Evolutionary conservation across 2,113 vertebrate species (phyloP).

Genomic region (Lepus timidus): DNA sequence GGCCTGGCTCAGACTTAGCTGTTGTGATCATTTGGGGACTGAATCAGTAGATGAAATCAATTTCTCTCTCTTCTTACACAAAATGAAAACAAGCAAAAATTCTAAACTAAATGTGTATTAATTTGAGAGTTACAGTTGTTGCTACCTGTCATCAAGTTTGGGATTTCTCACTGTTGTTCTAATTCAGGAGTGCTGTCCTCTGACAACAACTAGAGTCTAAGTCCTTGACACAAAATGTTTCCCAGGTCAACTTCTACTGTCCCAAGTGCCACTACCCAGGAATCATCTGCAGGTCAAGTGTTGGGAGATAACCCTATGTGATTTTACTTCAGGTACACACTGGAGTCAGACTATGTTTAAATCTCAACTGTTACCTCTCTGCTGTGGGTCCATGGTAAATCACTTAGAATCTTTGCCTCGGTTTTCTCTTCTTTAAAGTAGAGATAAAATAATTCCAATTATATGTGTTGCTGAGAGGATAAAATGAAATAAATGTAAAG

Average conservation of each 20-base stretch:
- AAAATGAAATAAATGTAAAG: background rate
- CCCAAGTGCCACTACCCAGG: no score
- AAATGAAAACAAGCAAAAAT: no score
- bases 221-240: background rate
- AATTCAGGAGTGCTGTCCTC: background rate
- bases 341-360: background rate
- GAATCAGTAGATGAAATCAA: no score
- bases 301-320: background rate
- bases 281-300: background rate
- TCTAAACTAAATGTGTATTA: background rate
- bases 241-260: background rate
- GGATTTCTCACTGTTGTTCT: background rate
- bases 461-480: background rate
- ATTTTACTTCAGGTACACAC: background rate
- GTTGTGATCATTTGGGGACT: no score
- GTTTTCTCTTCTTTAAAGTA: constrained; percentile 20
- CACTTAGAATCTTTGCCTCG: background rate
- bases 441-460: constrained; percentile 28
- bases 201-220: background rate
- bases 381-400: background rate
- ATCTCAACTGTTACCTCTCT: background rate
- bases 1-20: no score
- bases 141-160: background rate
- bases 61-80: no score
- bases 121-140: background rate